A percentile compares a stretch with the other conserved stretches of the same genome.
phyloP scores from a whole-genome alignment of 2,113 vertebrate genomes.

The Pogonocichla stellata region DNA sequence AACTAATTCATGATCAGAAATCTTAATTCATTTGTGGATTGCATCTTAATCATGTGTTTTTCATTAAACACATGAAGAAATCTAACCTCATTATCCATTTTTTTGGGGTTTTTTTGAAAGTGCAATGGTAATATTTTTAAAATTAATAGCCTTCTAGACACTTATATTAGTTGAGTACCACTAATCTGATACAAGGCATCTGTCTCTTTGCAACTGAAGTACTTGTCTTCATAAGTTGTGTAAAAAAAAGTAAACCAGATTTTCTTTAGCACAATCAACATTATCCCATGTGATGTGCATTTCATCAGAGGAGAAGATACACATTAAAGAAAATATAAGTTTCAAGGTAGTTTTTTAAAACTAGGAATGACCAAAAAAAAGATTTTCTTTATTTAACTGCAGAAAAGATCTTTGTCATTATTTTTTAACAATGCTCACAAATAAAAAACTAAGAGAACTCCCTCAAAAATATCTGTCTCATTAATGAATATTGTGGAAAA shows the following conservation, averaged over 20 bases:
- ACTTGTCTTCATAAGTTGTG: neutral
- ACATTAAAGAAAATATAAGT: neutral
- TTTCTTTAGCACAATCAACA: neutral
- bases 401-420: neutral
- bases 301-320: neutral
- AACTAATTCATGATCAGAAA: neutral
- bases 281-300: rapidly evolving
- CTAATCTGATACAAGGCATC: neutral
- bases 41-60: neutral
- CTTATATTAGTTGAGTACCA: neutral
- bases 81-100: neutral
- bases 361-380: neutral
- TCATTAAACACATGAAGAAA: neutral
- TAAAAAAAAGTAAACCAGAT: neutral
- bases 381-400: neutral
- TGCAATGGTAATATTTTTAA: neutral
- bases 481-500: neutral
- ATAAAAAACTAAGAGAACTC: neutral
- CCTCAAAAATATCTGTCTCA: neutral
- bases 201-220: neutral
- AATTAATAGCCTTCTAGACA: neutral
- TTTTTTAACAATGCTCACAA: neutral
- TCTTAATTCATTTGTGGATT: neutral
- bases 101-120: too few species aligned
- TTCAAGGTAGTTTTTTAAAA: neutral